A percentile compares a stretch with the other conserved stretches of the same genome.
Conservation (phyloP, 2,113 vertebrate species). For the Dicerorhinus sumatrensis region DNA sequence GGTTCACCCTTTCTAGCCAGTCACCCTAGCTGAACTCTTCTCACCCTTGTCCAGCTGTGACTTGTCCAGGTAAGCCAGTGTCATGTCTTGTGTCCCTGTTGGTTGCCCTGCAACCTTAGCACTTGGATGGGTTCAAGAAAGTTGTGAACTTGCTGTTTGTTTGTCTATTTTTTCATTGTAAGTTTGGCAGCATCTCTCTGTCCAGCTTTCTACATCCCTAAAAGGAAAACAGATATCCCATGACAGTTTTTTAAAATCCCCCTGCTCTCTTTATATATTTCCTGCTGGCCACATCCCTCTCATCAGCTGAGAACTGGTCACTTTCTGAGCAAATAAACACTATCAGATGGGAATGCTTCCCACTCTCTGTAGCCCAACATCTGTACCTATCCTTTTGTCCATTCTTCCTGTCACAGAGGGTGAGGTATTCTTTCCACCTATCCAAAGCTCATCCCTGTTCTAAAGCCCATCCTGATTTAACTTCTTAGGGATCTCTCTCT, state of each 20-base stretch:
- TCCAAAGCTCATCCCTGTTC: background rate
- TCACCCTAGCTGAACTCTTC: background rate
- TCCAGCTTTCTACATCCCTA: background rate
- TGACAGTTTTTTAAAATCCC: background rate
- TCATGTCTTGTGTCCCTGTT: background rate
- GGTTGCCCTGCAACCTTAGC: background rate
- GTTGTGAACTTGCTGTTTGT: background rate
- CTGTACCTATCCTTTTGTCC: background rate
- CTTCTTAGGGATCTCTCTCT: background rate
- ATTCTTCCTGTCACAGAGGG: background rate
- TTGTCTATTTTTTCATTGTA: background rate
- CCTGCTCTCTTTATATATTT: background rate
- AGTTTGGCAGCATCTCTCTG: background rate
- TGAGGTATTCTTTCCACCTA: background rate
- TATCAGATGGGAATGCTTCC: background rate
- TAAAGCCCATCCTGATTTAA: background rate
- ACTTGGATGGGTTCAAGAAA: background rate
- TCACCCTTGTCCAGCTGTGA: background rate
- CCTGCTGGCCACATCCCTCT: background rate
- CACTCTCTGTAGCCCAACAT: background rate
- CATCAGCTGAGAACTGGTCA: background rate
- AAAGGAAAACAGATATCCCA: background rate
- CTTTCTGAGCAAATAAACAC: background rate
- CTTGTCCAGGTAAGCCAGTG: background rate
- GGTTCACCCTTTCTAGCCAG: background rate